Base-by-base conservation (phyloP, 2,797 vertebrate species). In the Danio jaintianensis region DNA sequence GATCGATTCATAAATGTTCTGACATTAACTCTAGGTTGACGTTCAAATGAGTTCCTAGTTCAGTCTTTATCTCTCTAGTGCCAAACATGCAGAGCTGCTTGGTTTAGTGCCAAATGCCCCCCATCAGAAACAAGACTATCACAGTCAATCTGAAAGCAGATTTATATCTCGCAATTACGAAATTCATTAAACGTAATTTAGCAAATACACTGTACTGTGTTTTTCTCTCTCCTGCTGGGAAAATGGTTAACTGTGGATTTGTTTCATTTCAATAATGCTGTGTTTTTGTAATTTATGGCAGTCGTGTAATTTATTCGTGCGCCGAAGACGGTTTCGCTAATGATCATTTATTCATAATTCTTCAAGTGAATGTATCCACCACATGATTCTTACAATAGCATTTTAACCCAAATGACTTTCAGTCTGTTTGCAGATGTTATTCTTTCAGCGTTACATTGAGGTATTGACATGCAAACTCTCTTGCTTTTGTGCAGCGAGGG, bases 101-200 rank as follows among this genome's bases (percentile, higher is more conserved):
- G 64, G 69, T 77, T 71, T 47, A 20, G 69, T 77, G 67, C 85
- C 40, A 72, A 72, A 79, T 66, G 79, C 82, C 29, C 66, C 10
- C 40, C 74, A 10, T 63, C 47, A 64, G 47, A 72, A 76, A 62
- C 63, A 55, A 75, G 2, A 66, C 63, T 80, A 79, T 38, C 10
- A 12, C 42, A 73, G 47, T 38, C 79, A 53, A 61, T 68, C 72
- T 61, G 64, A 59, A 84, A 75, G 80, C 75, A 66, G 79, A 77
- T 85, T 82, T 88, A 89, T 89, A 87, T 92, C 85, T 87, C 88
- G 87, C 85, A 42, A 68, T 86, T 88, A 86, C 80, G 77, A 80
- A 88, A 90, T 88, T 88, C 89, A 92, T 92, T 90, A 89, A 90
- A 87, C 68, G 75, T 89, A 90, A 92, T 91, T 90, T 89, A 91